Percentiles rank a stretch among this genome's conserved stretches.
These are phyloP conservation scores for Theonella swinhoei DNA, from an alignment of 37 sponge, comb jelly and placozoan species.

Conservation along the genomic window DNA sequence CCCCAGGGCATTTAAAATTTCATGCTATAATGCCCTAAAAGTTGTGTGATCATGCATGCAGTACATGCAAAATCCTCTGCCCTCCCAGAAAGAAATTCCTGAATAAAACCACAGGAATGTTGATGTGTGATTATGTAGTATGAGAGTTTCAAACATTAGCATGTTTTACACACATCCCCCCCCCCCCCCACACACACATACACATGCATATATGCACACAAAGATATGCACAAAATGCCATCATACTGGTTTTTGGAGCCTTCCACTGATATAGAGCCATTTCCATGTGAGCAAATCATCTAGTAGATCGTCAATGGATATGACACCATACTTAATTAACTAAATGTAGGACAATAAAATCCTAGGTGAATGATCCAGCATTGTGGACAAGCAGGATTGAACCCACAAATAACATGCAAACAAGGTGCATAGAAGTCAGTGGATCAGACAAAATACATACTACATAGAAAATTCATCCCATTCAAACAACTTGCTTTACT, in stretches of 20 bases:
- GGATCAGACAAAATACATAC: too few relatives aligned
- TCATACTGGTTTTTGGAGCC: conserved; percentile 92
- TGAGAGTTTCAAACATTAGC: not conserved
- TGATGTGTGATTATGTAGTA: not conserved
- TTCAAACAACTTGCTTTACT: not conserved
- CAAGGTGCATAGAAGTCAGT: too few relatives aligned
- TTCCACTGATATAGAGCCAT: conserved; percentile 86
- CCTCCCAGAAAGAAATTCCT: not conserved
- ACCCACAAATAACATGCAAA: too few relatives aligned
- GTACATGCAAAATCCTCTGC: too few relatives aligned
- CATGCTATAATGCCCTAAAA: too few relatives aligned
- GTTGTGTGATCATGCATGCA: too few relatives aligned
- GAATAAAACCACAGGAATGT: not conserved
- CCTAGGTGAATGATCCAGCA: not conserved
- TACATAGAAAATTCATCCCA: too few relatives aligned
- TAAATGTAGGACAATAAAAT: conserved; percentile 18
- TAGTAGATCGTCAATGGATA: conserved; percentile 39
- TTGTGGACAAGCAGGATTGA: not conserved
- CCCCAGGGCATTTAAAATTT: too few relatives aligned
- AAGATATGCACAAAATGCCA: not conserved
- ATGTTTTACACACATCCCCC: too few relatives aligned
- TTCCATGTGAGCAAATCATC: conserved; percentile 81
- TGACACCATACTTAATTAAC: conserved; percentile 91
- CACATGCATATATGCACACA: too few relatives aligned
- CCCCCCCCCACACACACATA: too few relatives aligned